phyloP scores from a whole-genome alignment of 2,113 vertebrate species.

The Sporophila hypoxantha region DNA sequence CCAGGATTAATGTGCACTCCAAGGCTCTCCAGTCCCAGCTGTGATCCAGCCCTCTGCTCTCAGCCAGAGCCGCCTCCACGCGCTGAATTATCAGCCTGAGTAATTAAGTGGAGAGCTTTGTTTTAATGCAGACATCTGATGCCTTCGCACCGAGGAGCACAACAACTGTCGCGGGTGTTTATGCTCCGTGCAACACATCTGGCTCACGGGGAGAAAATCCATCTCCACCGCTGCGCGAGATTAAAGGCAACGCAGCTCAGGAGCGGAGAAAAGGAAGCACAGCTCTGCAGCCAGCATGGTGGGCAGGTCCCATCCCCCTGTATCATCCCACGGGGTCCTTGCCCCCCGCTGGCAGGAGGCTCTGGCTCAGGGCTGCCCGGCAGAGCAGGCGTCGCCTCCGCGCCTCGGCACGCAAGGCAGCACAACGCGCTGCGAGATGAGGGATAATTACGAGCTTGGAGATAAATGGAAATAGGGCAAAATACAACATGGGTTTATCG shows the following conservation, averaged over 20 bases:
- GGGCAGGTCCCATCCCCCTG: neutral
- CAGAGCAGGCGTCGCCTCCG: fast-evolving
- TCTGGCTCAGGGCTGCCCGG: neutral
- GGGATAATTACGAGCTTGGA: neutral
- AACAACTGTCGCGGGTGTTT: conserved; percentile 47
- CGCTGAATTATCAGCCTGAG: conserved; percentile 53
- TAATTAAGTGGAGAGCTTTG: conserved; percentile 61
- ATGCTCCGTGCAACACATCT: conserved; percentile 52
- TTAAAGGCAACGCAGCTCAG: neutral
- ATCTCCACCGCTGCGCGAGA: neutral
- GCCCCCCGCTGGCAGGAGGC: neutral
- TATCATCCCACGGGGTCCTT: fast-evolving
- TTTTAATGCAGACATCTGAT: conserved; percentile 59
- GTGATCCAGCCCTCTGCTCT: conserved; percentile 55
- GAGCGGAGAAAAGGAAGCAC: neutral
- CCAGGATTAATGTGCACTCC: conserved; percentile 46
- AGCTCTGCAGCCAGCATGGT: neutral
- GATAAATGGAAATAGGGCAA: conserved; percentile 35
- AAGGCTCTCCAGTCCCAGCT: conserved; percentile 53
- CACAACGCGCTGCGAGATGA: neutral
- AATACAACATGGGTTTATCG: conserved; percentile 35
- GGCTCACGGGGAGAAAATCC: conserved; percentile 46
- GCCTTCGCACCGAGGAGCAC: conserved; percentile 36
- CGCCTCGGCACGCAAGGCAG: neutral
- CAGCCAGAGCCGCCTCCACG: conserved; percentile 39